Evolutionary conservation across 2,797 vertebrate species (phyloP).

Genomic region (Pantherophis vulpinus): DNA sequence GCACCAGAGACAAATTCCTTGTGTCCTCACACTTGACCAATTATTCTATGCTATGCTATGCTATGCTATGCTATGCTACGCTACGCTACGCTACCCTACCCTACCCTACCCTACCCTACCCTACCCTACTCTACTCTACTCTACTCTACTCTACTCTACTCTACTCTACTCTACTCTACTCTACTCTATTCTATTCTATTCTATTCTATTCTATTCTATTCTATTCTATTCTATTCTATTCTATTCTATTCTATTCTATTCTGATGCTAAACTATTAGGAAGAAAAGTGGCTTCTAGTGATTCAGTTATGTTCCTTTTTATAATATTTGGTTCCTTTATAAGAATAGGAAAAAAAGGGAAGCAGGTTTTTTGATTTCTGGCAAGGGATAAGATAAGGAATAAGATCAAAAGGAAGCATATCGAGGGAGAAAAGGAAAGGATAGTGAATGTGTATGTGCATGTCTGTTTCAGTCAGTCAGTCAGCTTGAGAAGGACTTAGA

Average conservation of each 20-base stretch:
- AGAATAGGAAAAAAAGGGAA: background rate
- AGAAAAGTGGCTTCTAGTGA: background rate
- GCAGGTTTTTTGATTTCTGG: background rate
- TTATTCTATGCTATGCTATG: too few species aligned
- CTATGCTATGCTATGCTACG: too few species aligned
- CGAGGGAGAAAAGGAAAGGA: background rate
- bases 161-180: fast-evolving
- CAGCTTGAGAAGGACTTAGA: background rate
- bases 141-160: fast-evolving
- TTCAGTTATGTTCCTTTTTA: background rate
- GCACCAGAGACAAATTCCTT: background rate
- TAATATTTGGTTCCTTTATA: background rate
- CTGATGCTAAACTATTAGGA: background rate
- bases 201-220: too few species aligned
- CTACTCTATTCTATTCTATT: too few species aligned
- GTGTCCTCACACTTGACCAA: background rate
- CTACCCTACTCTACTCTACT: too few species aligned
- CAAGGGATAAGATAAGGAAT: background rate
- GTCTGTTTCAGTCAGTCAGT: background rate
- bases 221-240: too few species aligned
- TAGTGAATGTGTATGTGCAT: too few species aligned
- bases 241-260: too few species aligned
- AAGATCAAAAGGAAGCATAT: background rate
- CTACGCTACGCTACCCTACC: too few species aligned
- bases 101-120: too few species aligned